These are phyloP conservation scores for Mesodorylaimus sp. DNA, from an alignment of 2,888 invertebrate genomes.

Conservation along the genomic window DNA sequence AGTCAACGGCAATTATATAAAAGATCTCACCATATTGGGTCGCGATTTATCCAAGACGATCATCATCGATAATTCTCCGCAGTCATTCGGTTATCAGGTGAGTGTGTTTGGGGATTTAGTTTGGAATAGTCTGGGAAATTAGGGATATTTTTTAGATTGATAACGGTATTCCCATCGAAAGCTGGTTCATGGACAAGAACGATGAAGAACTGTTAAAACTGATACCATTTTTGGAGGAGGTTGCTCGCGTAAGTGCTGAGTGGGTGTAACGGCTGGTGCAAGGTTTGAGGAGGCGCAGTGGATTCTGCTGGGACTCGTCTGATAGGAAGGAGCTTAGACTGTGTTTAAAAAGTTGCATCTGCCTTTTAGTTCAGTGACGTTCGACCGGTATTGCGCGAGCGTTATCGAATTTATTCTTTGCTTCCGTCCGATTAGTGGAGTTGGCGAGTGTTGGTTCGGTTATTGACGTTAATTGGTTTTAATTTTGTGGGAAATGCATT, in stretches of 20 bases:
- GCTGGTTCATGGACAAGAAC: constrained; percentile 77
- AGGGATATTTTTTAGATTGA: constrained; percentile 62
- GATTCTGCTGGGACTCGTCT: too few species aligned
- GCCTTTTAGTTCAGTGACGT: constrained; percentile 57
- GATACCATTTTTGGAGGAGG: constrained; percentile 69
- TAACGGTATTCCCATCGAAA: constrained; percentile 89
- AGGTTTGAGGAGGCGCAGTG: too few species aligned
- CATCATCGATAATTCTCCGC: constrained; percentile 70
- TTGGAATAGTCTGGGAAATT: neutral
- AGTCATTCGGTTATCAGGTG: constrained; percentile 72
- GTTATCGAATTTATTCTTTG: constrained; percentile 70
- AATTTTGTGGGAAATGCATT: neutral
- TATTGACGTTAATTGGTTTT: constrained; percentile 8
- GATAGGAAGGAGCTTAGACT: too few species aligned
- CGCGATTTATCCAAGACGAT: constrained; percentile 70
- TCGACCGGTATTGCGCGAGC: constrained; percentile 69
- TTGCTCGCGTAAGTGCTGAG: constrained; percentile 58
- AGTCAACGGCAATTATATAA: constrained; percentile 86
- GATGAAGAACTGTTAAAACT: constrained; percentile 76
- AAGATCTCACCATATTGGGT: constrained; percentile 77
- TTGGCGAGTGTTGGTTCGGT: constrained; percentile 2
- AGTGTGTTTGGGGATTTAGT: constrained; percentile 14
- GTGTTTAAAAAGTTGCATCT: constrained; percentile 10
- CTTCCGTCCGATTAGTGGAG: constrained; percentile 54
- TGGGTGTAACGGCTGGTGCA: too few species aligned